A percentile compares a stretch with the other conserved stretches of the same genome.
These are phyloP conservation scores for Theocolax elegans DNA, from an alignment of 1,140 invertebrate species.

Conservation along the genomic window DNA sequence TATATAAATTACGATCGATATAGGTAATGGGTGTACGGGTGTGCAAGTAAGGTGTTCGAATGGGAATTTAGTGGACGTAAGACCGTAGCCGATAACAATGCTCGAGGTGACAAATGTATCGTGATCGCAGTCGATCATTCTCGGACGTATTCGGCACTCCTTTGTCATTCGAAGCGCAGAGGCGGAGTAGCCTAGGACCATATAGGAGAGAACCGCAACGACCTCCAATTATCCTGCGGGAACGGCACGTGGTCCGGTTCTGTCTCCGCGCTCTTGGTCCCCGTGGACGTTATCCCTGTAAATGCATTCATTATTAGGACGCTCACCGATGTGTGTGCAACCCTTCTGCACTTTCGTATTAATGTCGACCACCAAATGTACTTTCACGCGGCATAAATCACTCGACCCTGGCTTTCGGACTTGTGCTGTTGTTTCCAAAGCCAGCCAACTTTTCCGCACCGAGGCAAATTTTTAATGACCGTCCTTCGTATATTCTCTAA, in stretches of 20 bases:
- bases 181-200: background rate
- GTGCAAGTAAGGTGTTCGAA: background rate
- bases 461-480: too few species aligned
- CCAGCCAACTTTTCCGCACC: too few species aligned
- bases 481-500: background rate
- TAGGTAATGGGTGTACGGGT: background rate
- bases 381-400: slow-evolving; percentile 25
- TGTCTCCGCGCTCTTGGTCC: slow-evolving; percentile 42
- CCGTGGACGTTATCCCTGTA: slow-evolving; percentile 42
- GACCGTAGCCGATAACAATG: background rate
- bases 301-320: slow-evolving; percentile 34
- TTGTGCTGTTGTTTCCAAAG: background rate
- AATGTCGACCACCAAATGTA: slow-evolving; percentile 19
- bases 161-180: background rate
- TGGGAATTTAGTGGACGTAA: background rate
- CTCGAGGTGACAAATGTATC: slow-evolving; percentile 10
- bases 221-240: slow-evolving; percentile 57
- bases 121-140: slow-evolving; percentile 36
- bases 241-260: slow-evolving; percentile 49
- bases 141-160: background rate
- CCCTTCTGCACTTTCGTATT: slow-evolving; percentile 26
- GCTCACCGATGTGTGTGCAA: slow-evolving; percentile 8
- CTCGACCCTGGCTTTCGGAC: background rate
- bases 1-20: background rate
- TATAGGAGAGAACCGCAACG: slow-evolving; percentile 47